Base-by-base conservation (phyloP, 2,797 vertebrate genomes). In the Leptodactylus fallax region DNA sequence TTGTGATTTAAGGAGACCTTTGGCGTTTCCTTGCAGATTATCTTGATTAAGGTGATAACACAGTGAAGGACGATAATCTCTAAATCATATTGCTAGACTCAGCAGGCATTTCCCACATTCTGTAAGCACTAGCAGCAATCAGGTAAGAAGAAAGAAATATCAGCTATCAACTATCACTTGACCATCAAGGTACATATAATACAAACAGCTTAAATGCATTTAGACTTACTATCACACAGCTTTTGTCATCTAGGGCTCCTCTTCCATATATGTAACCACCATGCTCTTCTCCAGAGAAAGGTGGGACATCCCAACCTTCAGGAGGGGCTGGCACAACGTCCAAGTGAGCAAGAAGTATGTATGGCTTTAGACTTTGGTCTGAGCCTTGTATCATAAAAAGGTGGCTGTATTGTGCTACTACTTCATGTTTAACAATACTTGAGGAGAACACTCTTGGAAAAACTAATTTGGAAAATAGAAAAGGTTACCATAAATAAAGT, bases 201-300 rank as follows among this genome's bases (percentile, higher is more conserved):
- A 19, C 47, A 76, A 3, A 80, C 11, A 45, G 19, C 12, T 11
- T 7, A 49, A 60, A 60, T 45, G 8, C 74, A n/a, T 84, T 80
- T 3, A 88, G 17, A 92, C 93, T 36, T 92, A 99, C 98, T 95
- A 99, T 96, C 81, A 97, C 86, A 83, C 95, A 91, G 91, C 96
- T 93, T 92, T 99, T 99, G 95, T 99, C 94, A 87, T 99, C 98
- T 74, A 99, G 93, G 0, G 98, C 94, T 90, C 98, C 98, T 93
- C 97, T 95, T 19, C 98, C 97, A 0, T 99, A 96, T 93, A 99
- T 97, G 92, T 97, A 98, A n/a, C 96, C 98, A 83, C 96, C 92
- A 0, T 92, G 95, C 90, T 98, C 97, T 86, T 95, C 74, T 49
- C 96, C 98, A 81, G 97, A 98, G 93, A 99, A 99, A 0, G 98